Evolutionary conservation across 1,140 invertebrate species (phyloP).

Genomic region (Diorhabda elongata): DNA sequence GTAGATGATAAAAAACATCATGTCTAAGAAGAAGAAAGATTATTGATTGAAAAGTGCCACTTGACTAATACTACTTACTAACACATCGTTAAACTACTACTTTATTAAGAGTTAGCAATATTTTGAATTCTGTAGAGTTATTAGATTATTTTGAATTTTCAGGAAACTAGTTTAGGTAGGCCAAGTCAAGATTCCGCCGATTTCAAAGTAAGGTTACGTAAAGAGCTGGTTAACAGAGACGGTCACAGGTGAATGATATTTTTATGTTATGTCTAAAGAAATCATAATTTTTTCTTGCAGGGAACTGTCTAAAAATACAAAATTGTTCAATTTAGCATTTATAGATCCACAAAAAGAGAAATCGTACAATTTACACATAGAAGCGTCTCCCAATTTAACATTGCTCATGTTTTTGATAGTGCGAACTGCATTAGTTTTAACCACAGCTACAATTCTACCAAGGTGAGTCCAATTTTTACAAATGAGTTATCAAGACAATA

Average conservation of each 20-base stretch:
- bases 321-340: constrained; percentile 63
- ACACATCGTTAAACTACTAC: too few species aligned
- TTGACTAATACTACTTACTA: too few species aligned
- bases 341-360: constrained; percentile 60
- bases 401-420: constrained; percentile 61
- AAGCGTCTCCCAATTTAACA: constrained; percentile 62
- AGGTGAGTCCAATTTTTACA: constrained; percentile 43
- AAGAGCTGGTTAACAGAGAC: constrained; percentile 79
- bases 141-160: constrained; percentile 15
- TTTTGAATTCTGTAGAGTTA: too few species aligned
- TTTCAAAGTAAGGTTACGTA: constrained; percentile 69
- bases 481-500: too few species aligned
- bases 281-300: constrained; percentile 42
- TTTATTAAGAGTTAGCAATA: too few species aligned
- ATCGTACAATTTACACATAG: constrained; percentile 61
- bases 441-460: constrained; percentile 55
- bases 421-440: constrained; percentile 54
- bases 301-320: constrained; percentile 65
- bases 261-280: too few species aligned
- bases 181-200: constrained; percentile 63
- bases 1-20: too few species aligned
- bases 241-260: constrained; percentile 61
- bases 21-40: too few species aligned
- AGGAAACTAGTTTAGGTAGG: constrained; percentile 34
- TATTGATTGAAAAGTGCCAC: too few species aligned